phyloP scores from a whole-genome alignment of 2,888 invertebrate species.

The Epinotia bilunana region DNA sequence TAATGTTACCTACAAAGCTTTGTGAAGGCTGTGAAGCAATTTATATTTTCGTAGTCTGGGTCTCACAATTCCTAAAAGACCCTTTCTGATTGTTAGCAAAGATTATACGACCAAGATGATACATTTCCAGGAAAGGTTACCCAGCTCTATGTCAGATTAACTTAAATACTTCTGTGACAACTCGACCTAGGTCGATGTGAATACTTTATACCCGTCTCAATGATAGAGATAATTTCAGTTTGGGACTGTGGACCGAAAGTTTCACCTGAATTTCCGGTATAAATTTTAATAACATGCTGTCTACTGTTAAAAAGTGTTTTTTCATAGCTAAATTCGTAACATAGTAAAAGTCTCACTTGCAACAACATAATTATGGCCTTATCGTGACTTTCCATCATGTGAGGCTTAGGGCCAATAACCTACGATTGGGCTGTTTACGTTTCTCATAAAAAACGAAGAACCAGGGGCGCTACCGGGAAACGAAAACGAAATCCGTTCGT shows the following conservation, averaged over 20 bases:
- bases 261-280: background rate
- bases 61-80: background rate
- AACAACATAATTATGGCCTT: too few relatives aligned
- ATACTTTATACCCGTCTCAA: conserved; percentile 6
- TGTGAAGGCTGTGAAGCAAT: background rate
- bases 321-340: too few relatives aligned
- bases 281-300: too few relatives aligned
- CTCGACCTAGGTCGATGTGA: background rate
- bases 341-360: too few relatives aligned
- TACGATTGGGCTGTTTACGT: too few relatives aligned
- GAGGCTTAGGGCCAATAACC: too few relatives aligned
- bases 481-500: too few relatives aligned
- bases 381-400: too few relatives aligned
- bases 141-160: background rate
- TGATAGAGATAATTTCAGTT: conserved; percentile 3
- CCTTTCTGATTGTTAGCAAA: conserved; percentile 1
- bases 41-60: background rate
- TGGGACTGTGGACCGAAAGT: background rate
- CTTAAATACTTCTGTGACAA: conserved; percentile 7
- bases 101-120: background rate
- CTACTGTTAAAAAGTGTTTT: too few relatives aligned
- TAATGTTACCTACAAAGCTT: background rate
- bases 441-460: too few relatives aligned
- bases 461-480: too few relatives aligned
- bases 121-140: background rate